phyloP scores from a whole-genome alignment of 1,140 invertebrate genomes.

The Dreissena polymorpha region DNA sequence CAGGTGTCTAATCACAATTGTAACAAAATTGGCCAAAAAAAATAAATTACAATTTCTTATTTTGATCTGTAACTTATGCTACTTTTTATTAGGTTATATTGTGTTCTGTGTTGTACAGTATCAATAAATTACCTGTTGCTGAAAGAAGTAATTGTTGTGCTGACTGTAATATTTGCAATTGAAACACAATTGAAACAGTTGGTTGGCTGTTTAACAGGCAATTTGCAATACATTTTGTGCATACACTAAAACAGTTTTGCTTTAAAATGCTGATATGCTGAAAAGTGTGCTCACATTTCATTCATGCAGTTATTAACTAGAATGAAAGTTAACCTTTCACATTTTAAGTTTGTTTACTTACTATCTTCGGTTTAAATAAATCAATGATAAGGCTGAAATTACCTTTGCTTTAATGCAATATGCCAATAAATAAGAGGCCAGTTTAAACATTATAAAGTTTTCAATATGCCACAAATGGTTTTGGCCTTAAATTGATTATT shows the following conservation, averaged over 20 bases:
- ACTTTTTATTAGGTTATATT: too few species aligned
- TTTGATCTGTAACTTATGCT: too few species aligned
- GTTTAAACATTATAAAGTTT: constrained; percentile 34
- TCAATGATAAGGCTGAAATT: constrained; percentile 47
- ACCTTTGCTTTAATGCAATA: constrained; percentile 27
- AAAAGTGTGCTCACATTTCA: background rate
- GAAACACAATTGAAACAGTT: background rate
- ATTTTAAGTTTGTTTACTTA: constrained; percentile 43
- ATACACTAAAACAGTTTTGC: background rate
- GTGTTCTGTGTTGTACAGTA: too few species aligned
- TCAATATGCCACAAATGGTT: background rate
- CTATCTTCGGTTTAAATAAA: constrained; percentile 39
- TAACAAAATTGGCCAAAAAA: too few species aligned
- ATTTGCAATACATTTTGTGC: background rate
- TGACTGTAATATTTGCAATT: background rate
- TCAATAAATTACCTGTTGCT: too few species aligned
- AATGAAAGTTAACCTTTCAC: constrained; percentile 23
- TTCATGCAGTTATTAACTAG: background rate
- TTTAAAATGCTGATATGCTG: background rate
- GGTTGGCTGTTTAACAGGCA: background rate
- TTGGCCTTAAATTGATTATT: too few species aligned
- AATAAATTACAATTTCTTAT: too few species aligned
- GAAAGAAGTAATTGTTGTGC: background rate
- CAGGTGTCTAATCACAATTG: too few species aligned
- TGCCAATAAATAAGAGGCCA: constrained; percentile 34